A percentile compares a stretch with the other conserved stretches of the same genome.
Evolutionary conservation across 2,113 vertebrate species (phyloP).

Genomic region (Sander lucioperca): DNA sequence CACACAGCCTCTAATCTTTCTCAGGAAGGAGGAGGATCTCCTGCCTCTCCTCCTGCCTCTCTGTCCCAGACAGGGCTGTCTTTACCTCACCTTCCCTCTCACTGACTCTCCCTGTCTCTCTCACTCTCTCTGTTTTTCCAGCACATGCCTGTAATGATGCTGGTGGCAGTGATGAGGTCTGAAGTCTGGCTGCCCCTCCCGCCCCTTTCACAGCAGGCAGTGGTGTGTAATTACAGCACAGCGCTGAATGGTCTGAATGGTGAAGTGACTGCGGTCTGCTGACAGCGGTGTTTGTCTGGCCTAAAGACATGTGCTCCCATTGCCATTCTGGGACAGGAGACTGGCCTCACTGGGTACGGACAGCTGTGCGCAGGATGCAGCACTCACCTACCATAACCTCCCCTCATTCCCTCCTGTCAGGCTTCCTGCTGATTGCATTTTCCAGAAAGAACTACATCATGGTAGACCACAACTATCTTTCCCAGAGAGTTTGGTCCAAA

Average conservation of each 20-base stretch:
- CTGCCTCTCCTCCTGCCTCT: constrained; percentile 33
- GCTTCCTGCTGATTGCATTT: constrained; percentile 53
- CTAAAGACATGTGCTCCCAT: constrained; percentile 39
- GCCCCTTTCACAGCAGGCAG: constrained; percentile 30
- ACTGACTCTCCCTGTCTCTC: constrained; percentile 48
- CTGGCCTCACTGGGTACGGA: constrained; percentile 42
- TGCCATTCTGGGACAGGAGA: constrained; percentile 47
- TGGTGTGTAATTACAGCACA: constrained; percentile 74
- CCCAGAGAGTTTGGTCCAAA: constrained; percentile 35
- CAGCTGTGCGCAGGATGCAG: constrained; percentile 57
- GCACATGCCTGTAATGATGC: constrained; percentile 54
- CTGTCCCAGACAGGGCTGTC: constrained; percentile 57
- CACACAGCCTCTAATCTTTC: constrained; percentile 79
- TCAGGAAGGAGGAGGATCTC: constrained; percentile 76
- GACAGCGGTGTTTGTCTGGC: constrained; percentile 66
- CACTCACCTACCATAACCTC: constrained; percentile 43
- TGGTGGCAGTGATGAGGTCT: constrained; percentile 59
- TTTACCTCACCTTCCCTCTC: constrained; percentile 69
- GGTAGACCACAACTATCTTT: constrained; percentile 29
- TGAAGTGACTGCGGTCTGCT: constrained; percentile 58
- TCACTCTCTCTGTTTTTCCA: constrained; percentile 63
- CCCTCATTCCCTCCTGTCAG: constrained; percentile 13
- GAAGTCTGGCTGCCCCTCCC: constrained; percentile 23
- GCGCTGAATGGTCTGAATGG: constrained; percentile 47
- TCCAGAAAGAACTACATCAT: constrained; percentile 45